Base-by-base conservation (phyloP, 2,113 vertebrate genomes). In the Brienomyrus longianalis region DNA sequence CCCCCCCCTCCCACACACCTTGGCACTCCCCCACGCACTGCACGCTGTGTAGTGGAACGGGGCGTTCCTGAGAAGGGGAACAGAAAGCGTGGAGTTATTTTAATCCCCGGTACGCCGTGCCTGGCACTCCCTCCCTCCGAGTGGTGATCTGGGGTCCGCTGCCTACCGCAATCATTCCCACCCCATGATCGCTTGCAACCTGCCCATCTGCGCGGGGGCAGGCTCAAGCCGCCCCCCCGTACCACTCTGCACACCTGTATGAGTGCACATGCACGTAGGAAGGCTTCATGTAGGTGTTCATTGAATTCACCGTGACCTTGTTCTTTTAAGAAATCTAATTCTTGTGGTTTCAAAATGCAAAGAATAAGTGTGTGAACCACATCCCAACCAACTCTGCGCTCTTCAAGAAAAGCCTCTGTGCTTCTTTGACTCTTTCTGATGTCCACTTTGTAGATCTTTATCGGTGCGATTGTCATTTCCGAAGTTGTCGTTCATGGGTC, bases 11-110 rank as follows among this genome's bases (percentile, higher is more conserved):
- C 10, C 43, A 2, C 17, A 45, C 23, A 1, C 54, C 54, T 56
- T 0, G 19, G 54, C 47, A 10, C 10, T 43, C 43, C n/a, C 3
- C 47, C 47, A 35, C 11, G n/a, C 56, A 1, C 35, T 88, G 56
- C 39, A 17, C 23, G 2, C 87, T 88, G 87, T 62, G 35, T 19
- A 66, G 90, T 88, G 93, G 94, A 95, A 94, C 93, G 91, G 92
- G 90, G 92, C 93, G 95, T 94, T 94, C 93, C 92, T 95, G 92
- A 94, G 95, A 96, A 95, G 93, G 93, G 94, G 95, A 96, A 96
- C 95, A 95, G 95, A 96, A 94, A 95, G 93, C 90, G 90, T 88
- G 89, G 88, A 89, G 90, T 94, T 95, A 95, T 95, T 95, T 96
- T 95, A 89, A 94, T 92, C 93, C 88, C 56, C 19, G 90, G 90